Percentiles rank a stretch among this genome's conserved stretches.
Conservation (phyloP, 2,113 vertebrate genomes). For the Tachuris rubrigastra region DNA sequence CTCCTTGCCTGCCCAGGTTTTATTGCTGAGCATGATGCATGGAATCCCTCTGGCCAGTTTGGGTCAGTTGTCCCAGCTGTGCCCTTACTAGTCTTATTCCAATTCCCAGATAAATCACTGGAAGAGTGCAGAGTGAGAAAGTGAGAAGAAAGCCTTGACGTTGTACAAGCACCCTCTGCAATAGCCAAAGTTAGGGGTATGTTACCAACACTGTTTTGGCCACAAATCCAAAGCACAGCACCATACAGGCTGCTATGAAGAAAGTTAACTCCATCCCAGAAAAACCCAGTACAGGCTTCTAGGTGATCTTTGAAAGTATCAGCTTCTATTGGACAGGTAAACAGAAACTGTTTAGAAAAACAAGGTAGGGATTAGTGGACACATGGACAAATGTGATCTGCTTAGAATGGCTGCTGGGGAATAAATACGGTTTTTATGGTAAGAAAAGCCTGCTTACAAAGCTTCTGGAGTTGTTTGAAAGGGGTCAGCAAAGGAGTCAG, state of each 20-base stretch:
- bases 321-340: not conserved
- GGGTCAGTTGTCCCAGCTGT: not conserved
- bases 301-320: not conserved
- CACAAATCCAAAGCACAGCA: not conserved
- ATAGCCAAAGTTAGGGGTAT: not conserved
- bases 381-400: not conserved
- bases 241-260: not conserved
- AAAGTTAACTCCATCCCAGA: not conserved
- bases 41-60: not conserved
- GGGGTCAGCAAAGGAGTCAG: not conserved
- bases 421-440: not conserved
- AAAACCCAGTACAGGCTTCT: not conserved
- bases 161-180: not conserved
- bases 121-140: not conserved
- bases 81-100: not conserved
- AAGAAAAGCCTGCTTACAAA: not conserved
- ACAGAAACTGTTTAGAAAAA: not conserved
- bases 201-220: not conserved
- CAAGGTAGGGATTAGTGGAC: not conserved
- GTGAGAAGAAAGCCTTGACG: not conserved
- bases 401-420: not conserved
- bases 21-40: not conserved
- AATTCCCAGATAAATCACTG: not conserved
- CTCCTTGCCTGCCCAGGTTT: not conserved
- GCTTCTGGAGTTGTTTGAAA: not conserved